Percentiles rank a stretch among this genome's conserved stretches.
Conservation (phyloP, 1,140 invertebrate species). For the Phymastichus coffea region DNA sequence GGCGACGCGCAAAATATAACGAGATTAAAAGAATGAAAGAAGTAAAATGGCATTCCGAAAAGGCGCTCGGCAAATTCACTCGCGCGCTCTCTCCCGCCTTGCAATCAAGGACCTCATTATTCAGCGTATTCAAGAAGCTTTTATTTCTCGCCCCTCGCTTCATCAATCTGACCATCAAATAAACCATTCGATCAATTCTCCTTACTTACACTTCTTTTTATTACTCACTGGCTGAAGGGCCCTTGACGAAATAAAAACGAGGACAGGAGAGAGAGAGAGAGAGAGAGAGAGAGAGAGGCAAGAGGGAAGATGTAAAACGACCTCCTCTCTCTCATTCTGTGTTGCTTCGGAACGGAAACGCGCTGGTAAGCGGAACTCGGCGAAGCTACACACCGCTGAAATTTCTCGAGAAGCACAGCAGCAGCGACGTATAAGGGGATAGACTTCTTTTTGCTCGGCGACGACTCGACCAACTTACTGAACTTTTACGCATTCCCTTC, state of each 20-base stretch:
- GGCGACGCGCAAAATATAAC: too few relatives aligned
- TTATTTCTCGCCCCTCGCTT: too few relatives aligned
- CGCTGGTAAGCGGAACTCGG: slow-evolving; percentile 24
- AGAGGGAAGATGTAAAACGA: too few relatives aligned
- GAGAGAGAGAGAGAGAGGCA: not conserved
- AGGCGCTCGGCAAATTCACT: too few relatives aligned
- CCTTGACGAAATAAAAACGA: too few relatives aligned
- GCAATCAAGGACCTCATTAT: too few relatives aligned
- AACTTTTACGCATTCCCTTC: slow-evolving; percentile 43
- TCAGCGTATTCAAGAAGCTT: too few relatives aligned
- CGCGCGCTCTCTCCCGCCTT: too few relatives aligned
- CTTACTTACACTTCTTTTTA: not conserved
- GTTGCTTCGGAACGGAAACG: slow-evolving; percentile 26
- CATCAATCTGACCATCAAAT: slow-evolving; percentile 5
- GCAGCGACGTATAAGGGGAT: slow-evolving; percentile 16
- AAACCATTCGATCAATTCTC: slow-evolving; percentile 5
- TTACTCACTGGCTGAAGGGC: not conserved
- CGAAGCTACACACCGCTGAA: not conserved
- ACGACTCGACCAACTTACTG: slow-evolving; percentile 46
- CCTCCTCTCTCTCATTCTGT: not conserved
- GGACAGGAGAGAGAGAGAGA: slow-evolving; percentile 6
- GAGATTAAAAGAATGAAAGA: too few relatives aligned
- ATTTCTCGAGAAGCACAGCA: slow-evolving; percentile 7
- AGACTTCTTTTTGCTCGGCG: slow-evolving; percentile 22
- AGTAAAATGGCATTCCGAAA: too few relatives aligned